Percentiles rank a stretch among this genome's conserved stretches.
phyloP scores from a whole-genome alignment of 2,797 vertebrate species.

The Ara ararauna region DNA sequence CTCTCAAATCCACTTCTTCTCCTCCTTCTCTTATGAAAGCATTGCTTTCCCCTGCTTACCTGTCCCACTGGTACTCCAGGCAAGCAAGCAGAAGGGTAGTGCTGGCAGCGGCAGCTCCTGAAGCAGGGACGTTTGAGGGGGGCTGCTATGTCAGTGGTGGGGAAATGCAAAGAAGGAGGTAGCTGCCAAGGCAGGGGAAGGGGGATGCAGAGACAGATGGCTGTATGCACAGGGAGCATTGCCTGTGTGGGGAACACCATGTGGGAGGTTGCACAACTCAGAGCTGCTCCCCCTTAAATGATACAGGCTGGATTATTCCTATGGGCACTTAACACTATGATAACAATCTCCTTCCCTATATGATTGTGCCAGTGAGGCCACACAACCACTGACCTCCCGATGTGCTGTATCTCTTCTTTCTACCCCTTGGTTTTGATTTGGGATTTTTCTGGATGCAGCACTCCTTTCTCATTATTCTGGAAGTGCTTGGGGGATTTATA shows the following conservation, averaged over 20 bases:
- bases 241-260: not conserved
- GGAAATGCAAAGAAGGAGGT: not conserved
- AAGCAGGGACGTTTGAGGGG: not conserved
- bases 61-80: not conserved
- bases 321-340: not conserved
- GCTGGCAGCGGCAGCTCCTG: not conserved
- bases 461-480: constrained; percentile 28
- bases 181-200: not conserved
- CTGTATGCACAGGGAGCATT: not conserved
- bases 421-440: constrained; percentile 10
- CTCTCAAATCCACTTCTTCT: fast-evolving
- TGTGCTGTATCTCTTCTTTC: not conserved
- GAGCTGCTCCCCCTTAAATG: not conserved
- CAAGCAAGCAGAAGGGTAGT: not conserved
- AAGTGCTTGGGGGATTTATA: constrained; percentile 6
- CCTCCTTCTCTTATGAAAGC: fast-evolving
- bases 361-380: not conserved
- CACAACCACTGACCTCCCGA: not conserved
- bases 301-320: not conserved
- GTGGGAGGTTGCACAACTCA: not conserved
- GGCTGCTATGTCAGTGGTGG: not conserved
- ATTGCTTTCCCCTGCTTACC: not conserved
- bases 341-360: not conserved
- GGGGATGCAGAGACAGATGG: constrained; percentile 4
- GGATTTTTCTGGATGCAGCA: not conserved